Evolutionary conservation across 2,113 vertebrate species (phyloP), one percentile per base, ranked within the genome.

Genomic region (Cynopterus brachyotis): DNA sequence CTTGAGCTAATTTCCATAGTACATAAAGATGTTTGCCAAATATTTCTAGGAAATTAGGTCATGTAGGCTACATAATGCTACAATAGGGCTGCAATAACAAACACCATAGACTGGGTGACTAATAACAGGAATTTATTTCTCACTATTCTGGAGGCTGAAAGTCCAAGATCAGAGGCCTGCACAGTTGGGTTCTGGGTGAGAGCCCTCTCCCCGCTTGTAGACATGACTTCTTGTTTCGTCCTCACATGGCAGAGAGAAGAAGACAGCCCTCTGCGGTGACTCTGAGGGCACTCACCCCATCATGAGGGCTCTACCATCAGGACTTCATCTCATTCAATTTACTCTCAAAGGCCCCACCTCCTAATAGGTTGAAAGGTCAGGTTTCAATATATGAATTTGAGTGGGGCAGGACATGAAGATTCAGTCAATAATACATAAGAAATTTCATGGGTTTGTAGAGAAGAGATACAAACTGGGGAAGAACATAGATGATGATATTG

Each of bases 61-160:
- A 60, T 22, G 24, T 6, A 30, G 17, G 22, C 17, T 26, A 7
- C 19, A 22, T 40, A 1, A 2, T 13, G 28, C 15, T 45, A 3
- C 19, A 9, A 0, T 40, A 9, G 26, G 47, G 32, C 69, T 10
- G 17, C 24, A 9, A 1, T 59, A 15, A 35, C 4, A 0, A 57
- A 10, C 13, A 7, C 72, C 70, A 6, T 3, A 28, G 53, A 32
- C 80, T 2, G 53, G 60, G 28, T n/a, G 32, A 16, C 80, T 30
- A 30, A 12, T 70, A 10, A 78, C 8, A 40, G 60, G 40, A 40
- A 10, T 60, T 37, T 67, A 24, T n/a, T 45, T 69, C 70, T 47
- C 40, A n/a, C 70, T 0, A 26, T 42, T 40, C 53, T 15, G 2
- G 47, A 89, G 17, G 47, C 42, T 26, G 10, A 8, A 62, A 55